Conservation (phyloP, 2,113 vertebrate species). For the Macquaria ambigua region DNA sequence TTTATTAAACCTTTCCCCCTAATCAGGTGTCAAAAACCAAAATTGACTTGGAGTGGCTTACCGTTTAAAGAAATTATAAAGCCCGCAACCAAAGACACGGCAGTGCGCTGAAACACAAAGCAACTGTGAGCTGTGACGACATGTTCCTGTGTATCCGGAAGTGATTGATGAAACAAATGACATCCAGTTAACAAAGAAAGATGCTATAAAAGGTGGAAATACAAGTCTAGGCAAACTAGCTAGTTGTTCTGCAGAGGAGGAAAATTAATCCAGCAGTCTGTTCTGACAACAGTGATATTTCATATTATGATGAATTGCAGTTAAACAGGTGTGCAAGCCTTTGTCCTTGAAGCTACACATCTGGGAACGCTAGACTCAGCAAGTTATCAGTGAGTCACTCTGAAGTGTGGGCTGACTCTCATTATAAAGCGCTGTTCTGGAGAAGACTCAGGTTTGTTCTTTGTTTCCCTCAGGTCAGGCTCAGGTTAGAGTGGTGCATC, state of each 20-base stretch:
- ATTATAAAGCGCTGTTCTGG: not conserved
- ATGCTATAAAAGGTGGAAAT: conserved; percentile 8
- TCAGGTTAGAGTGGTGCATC: not conserved
- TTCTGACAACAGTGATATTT: not conserved
- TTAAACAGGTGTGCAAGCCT: conserved; percentile 31
- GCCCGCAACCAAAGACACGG: not conserved
- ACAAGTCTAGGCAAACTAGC: conserved; percentile 8
- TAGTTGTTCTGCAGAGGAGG: not conserved
- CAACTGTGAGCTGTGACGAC: not conserved
- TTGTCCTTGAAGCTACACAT: conserved; percentile 15
- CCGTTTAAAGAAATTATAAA: not conserved
- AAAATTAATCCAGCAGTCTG: conserved; percentile 17
- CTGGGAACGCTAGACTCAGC: conserved; percentile 25
- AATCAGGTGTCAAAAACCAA: not conserved
- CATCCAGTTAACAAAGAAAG: not conserved
- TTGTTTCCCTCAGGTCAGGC: not conserved
- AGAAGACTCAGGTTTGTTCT: conserved; percentile 23
- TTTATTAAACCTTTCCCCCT: not conserved
- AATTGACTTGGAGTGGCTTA: not conserved
- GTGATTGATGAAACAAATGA: conserved; percentile 36
- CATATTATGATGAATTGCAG: conserved; percentile 17
- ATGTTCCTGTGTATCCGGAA: not conserved
- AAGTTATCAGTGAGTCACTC: conserved; percentile 11
- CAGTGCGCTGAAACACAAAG: not conserved
- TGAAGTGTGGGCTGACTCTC: conserved; percentile 16